Conservation (phyloP, 2,888 invertebrate genomes). For the Drosophila anomelani region DNA sequence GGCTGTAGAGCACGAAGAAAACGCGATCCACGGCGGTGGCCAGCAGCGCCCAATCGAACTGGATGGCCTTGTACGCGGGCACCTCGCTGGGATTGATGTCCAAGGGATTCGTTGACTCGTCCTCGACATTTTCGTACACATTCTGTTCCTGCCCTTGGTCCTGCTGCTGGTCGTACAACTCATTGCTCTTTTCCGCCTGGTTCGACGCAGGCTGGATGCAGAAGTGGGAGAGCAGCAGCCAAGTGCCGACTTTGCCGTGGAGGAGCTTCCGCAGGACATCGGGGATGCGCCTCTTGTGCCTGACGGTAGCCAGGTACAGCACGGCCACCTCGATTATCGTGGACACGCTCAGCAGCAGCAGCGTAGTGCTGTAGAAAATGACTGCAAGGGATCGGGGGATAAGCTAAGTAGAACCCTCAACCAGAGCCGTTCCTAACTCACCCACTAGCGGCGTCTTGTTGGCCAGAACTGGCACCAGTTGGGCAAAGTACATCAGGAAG, state of each 20-base stretch:
- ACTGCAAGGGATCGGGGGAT: slow-evolving; percentile 82
- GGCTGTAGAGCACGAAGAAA: slow-evolving; percentile 86
- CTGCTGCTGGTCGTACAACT: slow-evolving; percentile 67
- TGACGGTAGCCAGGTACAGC: slow-evolving; percentile 85
- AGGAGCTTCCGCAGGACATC: slow-evolving; percentile 81
- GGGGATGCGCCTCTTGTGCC: slow-evolving; percentile 85
- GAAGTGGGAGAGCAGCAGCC: slow-evolving; percentile 80
- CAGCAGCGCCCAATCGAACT: slow-evolving; percentile 88
- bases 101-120: slow-evolving; percentile 53
- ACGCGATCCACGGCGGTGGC: slow-evolving; percentile 88
- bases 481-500: slow-evolving; percentile 88
- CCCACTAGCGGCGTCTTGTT: slow-evolving; percentile 85
- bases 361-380: slow-evolving; percentile 86
- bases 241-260: slow-evolving; percentile 77
- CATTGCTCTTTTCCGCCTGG: slow-evolving; percentile 62
- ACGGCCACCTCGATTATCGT: slow-evolving; percentile 86
- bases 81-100: slow-evolving; percentile 61
- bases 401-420: not conserved
- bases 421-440: slow-evolving; percentile 60
- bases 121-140: slow-evolving; percentile 62
- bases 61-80: slow-evolving; percentile 80
- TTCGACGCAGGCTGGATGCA: slow-evolving; percentile 51
- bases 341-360: slow-evolving; percentile 85
- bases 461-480: slow-evolving; percentile 85
- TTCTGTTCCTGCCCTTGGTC: slow-evolving; percentile 54